Conservation (phyloP, 1,140 invertebrate genomes). For the Drosophila suzukii region DNA sequence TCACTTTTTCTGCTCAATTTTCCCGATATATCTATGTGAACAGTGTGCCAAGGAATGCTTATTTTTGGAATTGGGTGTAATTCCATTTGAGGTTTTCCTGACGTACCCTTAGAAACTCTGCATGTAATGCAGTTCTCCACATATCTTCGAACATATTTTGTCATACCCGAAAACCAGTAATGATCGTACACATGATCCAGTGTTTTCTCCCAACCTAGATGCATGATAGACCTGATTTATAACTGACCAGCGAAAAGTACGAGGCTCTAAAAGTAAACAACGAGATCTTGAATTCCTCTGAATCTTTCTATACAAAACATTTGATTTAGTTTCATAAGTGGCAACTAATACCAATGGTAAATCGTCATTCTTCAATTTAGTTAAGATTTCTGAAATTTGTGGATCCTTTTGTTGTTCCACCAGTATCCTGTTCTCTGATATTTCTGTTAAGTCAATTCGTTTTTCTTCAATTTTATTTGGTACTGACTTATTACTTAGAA, state of each 20-base stretch:
- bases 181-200: too few relatives aligned
- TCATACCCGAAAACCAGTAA: too few relatives aligned
- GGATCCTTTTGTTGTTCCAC: not conserved
- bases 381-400: not conserved
- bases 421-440: not conserved
- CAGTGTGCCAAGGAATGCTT: constrained; percentile 4
- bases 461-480: not conserved
- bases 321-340: not conserved
- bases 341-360: not conserved
- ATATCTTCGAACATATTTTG: not conserved
- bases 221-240: too few relatives aligned
- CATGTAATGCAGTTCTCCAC: constrained; percentile 1
- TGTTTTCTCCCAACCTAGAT: too few relatives aligned
- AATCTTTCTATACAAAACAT: too few relatives aligned
- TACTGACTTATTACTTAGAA: too few relatives aligned
- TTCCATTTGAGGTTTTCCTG: constrained; percentile 6
- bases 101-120: not conserved
- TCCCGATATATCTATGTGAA: constrained; percentile 3
- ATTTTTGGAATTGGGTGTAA: constrained; percentile 2
- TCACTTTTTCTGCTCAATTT: not conserved
- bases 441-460: not conserved
- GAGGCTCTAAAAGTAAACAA: too few relatives aligned
- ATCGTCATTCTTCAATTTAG: not conserved
- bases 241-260: too few relatives aligned
- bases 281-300: too few relatives aligned